These are phyloP conservation scores for Riparia riparia DNA, from an alignment of 2,113 vertebrate genomes.

Conservation along the genomic window DNA sequence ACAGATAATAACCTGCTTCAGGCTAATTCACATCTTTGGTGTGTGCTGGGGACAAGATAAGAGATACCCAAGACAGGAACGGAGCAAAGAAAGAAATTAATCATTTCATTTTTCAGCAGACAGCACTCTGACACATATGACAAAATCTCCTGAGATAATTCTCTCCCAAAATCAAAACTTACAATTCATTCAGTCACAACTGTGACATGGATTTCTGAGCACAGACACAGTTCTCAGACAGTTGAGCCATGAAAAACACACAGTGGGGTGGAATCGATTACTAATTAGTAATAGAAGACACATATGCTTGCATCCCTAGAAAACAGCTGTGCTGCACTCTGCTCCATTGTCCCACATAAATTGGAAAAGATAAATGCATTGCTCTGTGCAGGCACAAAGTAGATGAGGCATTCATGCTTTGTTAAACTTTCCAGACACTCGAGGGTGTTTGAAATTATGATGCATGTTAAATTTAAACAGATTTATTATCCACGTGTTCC, in stretches of 20 bases:
- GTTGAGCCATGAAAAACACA: background rate
- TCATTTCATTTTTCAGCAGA: background rate
- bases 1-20: background rate
- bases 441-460: slow-evolving; percentile 50
- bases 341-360: background rate
- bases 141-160: background rate
- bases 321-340: slow-evolving; percentile 10
- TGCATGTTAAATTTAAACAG: slow-evolving; percentile 43
- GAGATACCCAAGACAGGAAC: background rate
- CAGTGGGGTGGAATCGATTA: background rate
- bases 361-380: background rate
- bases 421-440: slow-evolving; percentile 42
- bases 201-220: background rate
- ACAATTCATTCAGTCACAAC: background rate
- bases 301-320: background rate
- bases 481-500: slow-evolving; percentile 13
- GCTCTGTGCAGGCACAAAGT: background rate
- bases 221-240: background rate
- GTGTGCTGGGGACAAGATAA: background rate
- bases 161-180: background rate
- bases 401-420: slow-evolving; percentile 30
- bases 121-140: background rate
- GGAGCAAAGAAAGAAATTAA: background rate
- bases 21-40: background rate
- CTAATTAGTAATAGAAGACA: background rate